These are phyloP conservation scores for Mionectes macconnelli DNA, from an alignment of 2,113 vertebrate species.

Conservation along the genomic window DNA sequence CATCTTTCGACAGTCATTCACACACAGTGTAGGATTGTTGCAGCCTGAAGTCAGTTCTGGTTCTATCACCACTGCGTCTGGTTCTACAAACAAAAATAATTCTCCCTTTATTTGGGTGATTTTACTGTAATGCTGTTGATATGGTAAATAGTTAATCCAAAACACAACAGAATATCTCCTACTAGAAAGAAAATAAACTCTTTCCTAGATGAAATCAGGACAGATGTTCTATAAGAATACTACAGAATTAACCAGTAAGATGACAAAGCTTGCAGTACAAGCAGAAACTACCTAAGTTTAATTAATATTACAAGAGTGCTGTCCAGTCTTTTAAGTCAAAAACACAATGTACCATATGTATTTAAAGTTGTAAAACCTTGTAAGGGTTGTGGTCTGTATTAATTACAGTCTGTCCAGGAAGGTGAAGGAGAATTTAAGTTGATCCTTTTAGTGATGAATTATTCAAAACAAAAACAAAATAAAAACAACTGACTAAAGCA, in stretches of 20 bases:
- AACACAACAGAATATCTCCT: neutral
- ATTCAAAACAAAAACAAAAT: neutral
- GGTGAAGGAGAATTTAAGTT: neutral
- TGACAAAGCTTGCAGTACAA: neutral
- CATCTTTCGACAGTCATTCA: neutral
- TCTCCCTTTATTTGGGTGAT: neutral
- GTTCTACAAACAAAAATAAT: neutral
- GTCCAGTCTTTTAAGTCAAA: neutral
- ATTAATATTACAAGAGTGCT: neutral
- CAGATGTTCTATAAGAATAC: neutral
- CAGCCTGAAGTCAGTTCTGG: neutral
- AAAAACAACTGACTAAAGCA: neutral
- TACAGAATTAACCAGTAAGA: neutral
- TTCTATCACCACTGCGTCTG: neutral
- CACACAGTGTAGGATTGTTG: neutral
- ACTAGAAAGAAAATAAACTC: neutral
- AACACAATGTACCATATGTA: neutral
- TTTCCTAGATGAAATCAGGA: neutral
- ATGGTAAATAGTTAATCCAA: neutral
- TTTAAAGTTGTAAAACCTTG: neutral
- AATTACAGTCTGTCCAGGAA: neutral
- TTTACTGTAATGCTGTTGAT: neutral
- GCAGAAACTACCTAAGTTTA: neutral
- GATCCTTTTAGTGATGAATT: neutral
- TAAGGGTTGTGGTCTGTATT: neutral